Evolutionary conservation across 2,888 invertebrate species (phyloP).

Genomic region (Eupithecia insigniata): DNA sequence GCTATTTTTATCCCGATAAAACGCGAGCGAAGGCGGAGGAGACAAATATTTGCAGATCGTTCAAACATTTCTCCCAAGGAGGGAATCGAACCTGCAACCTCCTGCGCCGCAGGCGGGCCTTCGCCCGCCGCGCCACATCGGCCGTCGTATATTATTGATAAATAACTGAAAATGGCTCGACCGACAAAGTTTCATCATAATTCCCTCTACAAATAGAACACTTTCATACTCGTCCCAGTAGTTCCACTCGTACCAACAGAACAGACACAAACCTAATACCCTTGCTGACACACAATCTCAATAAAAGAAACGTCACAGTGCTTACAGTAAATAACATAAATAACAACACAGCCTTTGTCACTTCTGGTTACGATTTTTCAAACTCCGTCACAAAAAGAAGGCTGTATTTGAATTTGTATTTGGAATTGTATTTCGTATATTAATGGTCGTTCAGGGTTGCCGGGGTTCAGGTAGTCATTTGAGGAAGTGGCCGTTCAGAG

Average conservation of each 20-base stretch:
- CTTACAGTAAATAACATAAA: constrained; percentile 34
- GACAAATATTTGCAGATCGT: too few species aligned
- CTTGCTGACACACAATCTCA: constrained; percentile 31
- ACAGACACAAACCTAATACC: constrained; percentile 25
- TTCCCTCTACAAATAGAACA: constrained; percentile 9
- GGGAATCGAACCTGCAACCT: too few species aligned
- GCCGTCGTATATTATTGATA: neutral
- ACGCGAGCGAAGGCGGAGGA: too few species aligned
- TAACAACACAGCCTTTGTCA: constrained; percentile 20
- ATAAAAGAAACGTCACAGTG: constrained; percentile 37
- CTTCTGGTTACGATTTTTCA: neutral
- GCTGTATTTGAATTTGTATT: too few species aligned
- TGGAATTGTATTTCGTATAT: too few species aligned
- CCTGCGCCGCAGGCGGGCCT: too few species aligned
- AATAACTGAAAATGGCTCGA: neutral
- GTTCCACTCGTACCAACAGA: constrained; percentile 3
- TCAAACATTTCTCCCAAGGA: too few species aligned
- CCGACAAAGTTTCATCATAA: neutral
- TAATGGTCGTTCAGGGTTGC: too few species aligned
- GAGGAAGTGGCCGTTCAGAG: too few species aligned
- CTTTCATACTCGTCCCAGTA: constrained; percentile 3
- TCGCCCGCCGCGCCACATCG: too few species aligned
- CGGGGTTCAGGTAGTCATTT: too few species aligned
- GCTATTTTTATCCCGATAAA: too few species aligned
- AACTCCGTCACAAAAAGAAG: neutral